Base-by-base conservation (phyloP, 2,797 vertebrate genomes). In the Eptatretus atami region DNA sequence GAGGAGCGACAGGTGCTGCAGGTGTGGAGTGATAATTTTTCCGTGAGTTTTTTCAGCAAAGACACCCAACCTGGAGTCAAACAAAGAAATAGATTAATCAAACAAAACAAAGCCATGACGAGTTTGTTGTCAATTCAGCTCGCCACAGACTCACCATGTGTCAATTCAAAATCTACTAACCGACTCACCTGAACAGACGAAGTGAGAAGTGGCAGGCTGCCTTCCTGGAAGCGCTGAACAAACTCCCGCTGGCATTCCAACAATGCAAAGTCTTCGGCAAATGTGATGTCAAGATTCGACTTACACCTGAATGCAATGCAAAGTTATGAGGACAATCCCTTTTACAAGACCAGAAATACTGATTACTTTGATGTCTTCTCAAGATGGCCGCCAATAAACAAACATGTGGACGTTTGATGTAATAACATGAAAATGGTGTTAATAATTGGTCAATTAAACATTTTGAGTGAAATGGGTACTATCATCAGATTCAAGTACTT, bases 161-260 rank as follows among this genome's bases (percentile, higher is more conserved):
- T 44, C 6, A 44, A 44, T 44, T 8, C 4, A 44, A 44, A 44
- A 44, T 44, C 31, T 44, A 44, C 31, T 44, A 19, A 44, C 31
- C 1, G 31, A 8, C 31, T 80, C 71, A 95, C 90, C 90, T 65
- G 90, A 88, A 69, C 90, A 96, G 88, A 83, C 12, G 88, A 96
- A 66, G 88, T 84, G 73, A 96, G 84, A 86, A 96, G 90, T 15
- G 90, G 90, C 70, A 95, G 70, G 12, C 81, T 77, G 8, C 78
- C 77, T 44, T 85, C 78, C 1, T 73, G 79, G 69, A 81, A 92
- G 1, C 86, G 75, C 68, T 81, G 82, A 68, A 94, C 75, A 66
- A 96, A 96, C 60, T 94, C 86, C 67, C 75, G 83, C 73, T 92
- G 88, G 67, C 82, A 86, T 75, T 96, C 90, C 65, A 93, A 73